These are phyloP conservation scores for Leucoma salicis DNA, from an alignment of 2,888 invertebrate genomes.

Conservation along the genomic window DNA sequence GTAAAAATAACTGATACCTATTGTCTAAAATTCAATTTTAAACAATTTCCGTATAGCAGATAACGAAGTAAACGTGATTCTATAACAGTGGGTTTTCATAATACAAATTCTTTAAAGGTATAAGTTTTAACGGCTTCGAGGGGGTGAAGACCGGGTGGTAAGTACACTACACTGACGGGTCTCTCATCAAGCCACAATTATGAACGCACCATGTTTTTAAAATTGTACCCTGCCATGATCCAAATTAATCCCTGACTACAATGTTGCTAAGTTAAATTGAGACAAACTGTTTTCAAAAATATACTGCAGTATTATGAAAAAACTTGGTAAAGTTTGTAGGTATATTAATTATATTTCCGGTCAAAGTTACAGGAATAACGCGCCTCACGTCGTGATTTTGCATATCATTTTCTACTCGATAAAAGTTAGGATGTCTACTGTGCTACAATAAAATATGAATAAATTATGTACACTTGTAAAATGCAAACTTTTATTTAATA, in stretches of 20 bases:
- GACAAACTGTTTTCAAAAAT: conserved; percentile 56
- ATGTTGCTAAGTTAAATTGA: conserved; percentile 61
- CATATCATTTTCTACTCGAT: conserved; percentile 78
- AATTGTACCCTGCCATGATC: conserved; percentile 67
- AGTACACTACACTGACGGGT: conserved; percentile 56
- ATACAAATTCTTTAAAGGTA: too few relatives aligned
- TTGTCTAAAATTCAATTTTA: too few relatives aligned
- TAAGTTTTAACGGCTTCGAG: conserved; percentile 18
- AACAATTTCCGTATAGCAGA: too few relatives aligned
- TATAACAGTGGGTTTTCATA: too few relatives aligned
- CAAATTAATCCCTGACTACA: conserved; percentile 72
- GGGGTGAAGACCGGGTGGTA: conserved; percentile 23
- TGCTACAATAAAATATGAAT: conserved; percentile 6
- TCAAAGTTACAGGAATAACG: conserved; percentile 52
- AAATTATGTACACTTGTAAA: too few relatives aligned
- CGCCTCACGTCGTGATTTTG: conserved; percentile 73
- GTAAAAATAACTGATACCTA: too few relatives aligned
- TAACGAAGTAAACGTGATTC: too few relatives aligned
- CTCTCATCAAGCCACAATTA: conserved; percentile 77
- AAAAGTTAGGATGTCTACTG: conserved; percentile 51
- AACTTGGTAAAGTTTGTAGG: conserved; percentile 16
- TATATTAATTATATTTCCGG: conserved; percentile 67
- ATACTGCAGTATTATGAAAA: conserved; percentile 48
- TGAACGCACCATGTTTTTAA: conserved; percentile 78
- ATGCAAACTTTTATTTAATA: too few relatives aligned